Evolutionary conservation across 2,797 vertebrate genomes (phyloP).

Genomic region (Lacerta viridis): DNA sequence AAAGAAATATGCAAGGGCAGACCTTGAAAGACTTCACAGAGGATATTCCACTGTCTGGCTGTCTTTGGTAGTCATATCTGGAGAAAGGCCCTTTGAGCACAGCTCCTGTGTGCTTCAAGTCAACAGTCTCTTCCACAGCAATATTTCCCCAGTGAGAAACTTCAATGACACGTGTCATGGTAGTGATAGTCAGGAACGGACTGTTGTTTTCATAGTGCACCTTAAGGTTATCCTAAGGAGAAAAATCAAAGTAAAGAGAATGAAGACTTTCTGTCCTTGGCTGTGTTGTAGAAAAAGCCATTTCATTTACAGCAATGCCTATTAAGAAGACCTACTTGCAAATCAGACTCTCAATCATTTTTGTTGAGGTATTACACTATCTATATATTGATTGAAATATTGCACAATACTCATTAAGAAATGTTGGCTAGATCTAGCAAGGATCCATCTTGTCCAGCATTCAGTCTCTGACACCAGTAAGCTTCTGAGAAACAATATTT

Average conservation of each 20-base stretch:
- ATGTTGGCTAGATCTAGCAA: too few relatives aligned
- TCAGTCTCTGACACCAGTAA: too few relatives aligned
- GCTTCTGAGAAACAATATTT: too few relatives aligned
- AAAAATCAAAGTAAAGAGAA: constrained; percentile 5
- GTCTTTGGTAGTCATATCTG: constrained; percentile 97
- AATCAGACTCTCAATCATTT: background rate
- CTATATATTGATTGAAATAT: background rate
- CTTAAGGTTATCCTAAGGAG: constrained; percentile 89
- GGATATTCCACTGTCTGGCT: constrained; percentile 98
- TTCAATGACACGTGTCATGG: constrained; percentile 93
- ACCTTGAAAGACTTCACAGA: constrained; percentile 99
- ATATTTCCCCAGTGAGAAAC: constrained; percentile 99
- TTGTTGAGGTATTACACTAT: background rate
- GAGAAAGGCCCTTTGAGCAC: constrained; percentile 95
- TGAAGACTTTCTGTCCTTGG: background rate
- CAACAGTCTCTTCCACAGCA: constrained; percentile 95
- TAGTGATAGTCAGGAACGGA: constrained; percentile 96
- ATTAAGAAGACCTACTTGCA: background rate
- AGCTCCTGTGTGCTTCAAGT: constrained; percentile 96
- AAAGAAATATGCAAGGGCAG: background rate
- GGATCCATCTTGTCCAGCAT: too few relatives aligned
- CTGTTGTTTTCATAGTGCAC: constrained; percentile 98
- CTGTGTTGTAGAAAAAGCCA: background rate
- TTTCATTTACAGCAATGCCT: background rate
- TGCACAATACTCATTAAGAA: background rate